Base-by-base conservation (phyloP, 2,113 vertebrate genomes). In the Galbula dea region DNA sequence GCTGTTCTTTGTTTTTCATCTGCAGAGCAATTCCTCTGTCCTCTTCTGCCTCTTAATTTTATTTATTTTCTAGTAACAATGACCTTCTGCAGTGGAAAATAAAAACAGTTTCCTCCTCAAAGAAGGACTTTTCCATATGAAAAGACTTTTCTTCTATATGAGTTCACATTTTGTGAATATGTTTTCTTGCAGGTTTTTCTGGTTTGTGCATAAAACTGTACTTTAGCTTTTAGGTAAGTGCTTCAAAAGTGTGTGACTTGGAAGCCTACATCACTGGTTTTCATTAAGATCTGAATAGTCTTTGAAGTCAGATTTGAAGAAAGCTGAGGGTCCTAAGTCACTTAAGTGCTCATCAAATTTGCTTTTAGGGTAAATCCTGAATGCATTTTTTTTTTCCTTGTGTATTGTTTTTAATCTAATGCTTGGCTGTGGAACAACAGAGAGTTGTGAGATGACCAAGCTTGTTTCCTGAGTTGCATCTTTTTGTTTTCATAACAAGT, bases 401-500 rank as follows among this genome's bases (percentile, higher is more conserved):
- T 49, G 17, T 62, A 4, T 73, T 65, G 49, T 83, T 95, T 84
- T 46, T 58, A 95, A 87, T 79, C 65, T 81, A 29, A 87, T 48
- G 66, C 10, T 93, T 92, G 89, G 72, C 92, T 74, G 16, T 67
- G 75, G 72, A 76, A 69, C 48, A 93, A 46, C 32, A 59, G 54
- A 90, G 74, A 86, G 75, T 46, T 91, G 68, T 77, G 89, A 89
- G 94, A 88, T 78, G 95, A 94, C 83, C 93, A 93, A 88, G 65
- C 48, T 95, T 69, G 95, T 95, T 97, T 96, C 94, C 92, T 91
- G 85, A 96, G 81, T 66, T 83, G 57, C 80, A 89, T 92, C 81
- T 95, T 94, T 90, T 89, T 94, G 73, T 96, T 96, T 96, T 90
- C 68, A 54, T 88, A 90, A 81, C 65, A 76, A 46, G 46, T 36